phyloP scores from a whole-genome alignment of 2,113 vertebrate genomes.

The Mustela nigripes region DNA sequence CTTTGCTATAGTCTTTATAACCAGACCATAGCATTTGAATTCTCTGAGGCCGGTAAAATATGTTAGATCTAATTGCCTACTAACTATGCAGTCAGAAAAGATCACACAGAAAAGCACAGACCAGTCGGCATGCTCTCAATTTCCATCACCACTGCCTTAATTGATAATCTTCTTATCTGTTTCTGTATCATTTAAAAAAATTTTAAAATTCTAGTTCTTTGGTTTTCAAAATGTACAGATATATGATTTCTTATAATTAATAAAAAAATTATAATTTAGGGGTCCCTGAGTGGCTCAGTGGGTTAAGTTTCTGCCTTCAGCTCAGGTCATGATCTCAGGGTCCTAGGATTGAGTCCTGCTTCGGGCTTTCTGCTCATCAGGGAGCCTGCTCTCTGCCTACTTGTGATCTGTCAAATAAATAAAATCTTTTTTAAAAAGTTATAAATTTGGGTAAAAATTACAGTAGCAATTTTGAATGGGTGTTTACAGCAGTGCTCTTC shows the following conservation, averaged over 20 bases:
- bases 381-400: too few relatives aligned
- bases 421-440: not conserved
- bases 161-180: not conserved
- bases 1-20: not conserved
- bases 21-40: not conserved
- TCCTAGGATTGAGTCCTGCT: too few relatives aligned
- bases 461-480: too few relatives aligned
- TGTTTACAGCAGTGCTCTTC: too few relatives aligned
- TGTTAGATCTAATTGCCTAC: not conserved
- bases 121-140: not conserved
- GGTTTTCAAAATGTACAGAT: not conserved
- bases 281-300: too few relatives aligned
- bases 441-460: not conserved
- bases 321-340: too few relatives aligned
- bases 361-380: too few relatives aligned
- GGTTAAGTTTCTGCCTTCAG: too few relatives aligned
- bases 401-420: too few relatives aligned
- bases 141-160: not conserved
- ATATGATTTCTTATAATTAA: not conserved
- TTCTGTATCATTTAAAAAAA: not conserved
- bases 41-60: not conserved
- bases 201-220: not conserved
- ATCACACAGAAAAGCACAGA: not conserved
- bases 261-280: not conserved
- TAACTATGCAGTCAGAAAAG: not conserved